Evolutionary conservation across 1,140 invertebrate species (phyloP).

Genomic region (Melanaphis sacchari): DNA sequence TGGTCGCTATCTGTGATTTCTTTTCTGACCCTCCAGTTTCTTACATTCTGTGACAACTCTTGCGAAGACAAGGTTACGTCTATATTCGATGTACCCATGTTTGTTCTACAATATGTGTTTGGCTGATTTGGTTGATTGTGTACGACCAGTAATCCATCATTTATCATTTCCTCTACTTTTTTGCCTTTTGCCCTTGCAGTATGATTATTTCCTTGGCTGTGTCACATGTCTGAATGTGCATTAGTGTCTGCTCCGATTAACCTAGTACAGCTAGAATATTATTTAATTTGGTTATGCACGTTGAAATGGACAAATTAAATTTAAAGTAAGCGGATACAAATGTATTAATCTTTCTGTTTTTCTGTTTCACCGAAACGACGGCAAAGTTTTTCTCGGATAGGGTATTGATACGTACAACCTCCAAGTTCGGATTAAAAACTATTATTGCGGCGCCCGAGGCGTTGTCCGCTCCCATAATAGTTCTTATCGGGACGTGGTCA

Average conservation of each 20-base stretch:
- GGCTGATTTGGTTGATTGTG: not conserved
- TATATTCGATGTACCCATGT: not conserved
- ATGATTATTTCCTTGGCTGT: not conserved
- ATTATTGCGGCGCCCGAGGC: not conserved
- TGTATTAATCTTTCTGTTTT: not conserved
- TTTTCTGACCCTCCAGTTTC: not conserved
- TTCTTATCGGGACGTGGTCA: not conserved
- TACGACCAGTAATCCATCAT: not conserved
- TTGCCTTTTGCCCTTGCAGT: not conserved
- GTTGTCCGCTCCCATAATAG: not conserved
- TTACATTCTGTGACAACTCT: fast-evolving
- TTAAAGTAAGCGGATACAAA: not conserved
- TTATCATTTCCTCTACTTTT: not conserved
- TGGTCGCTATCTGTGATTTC: not conserved
- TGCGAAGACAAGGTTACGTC: not conserved
- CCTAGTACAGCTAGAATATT: not conserved
- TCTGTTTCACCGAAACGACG: not conserved
- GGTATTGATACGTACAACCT: not conserved
- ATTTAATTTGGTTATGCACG: not conserved
- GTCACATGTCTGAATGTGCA: not conserved
- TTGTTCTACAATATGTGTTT: not conserved
- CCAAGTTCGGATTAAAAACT: not conserved
- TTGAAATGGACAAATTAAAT: not conserved
- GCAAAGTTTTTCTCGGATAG: not conserved
- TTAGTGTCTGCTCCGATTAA: not conserved